Conservation (phyloP, 1,140 invertebrate species). For the Parasteatoda tepidariorum region DNA sequence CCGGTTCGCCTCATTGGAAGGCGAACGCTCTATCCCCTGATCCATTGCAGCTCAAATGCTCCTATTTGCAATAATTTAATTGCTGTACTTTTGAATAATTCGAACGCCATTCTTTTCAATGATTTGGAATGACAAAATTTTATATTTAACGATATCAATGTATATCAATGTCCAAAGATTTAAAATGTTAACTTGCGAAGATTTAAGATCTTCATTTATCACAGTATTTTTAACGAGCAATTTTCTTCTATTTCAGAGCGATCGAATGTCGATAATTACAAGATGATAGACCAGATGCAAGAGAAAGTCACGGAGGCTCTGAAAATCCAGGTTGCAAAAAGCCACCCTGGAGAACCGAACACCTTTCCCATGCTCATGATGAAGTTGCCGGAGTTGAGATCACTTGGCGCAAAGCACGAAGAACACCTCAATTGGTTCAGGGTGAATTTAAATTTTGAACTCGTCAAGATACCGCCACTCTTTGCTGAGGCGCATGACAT, state of each 20-base stretch:
- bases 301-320: conserved; percentile 88
- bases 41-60: no score
- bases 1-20: no score
- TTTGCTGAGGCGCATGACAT: conserved; percentile 99
- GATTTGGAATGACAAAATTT: no score
- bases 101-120: no score
- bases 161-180: no score
- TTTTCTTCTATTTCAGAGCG: conserved; percentile 61
- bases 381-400: conserved; percentile 82
- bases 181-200: no score
- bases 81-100: no score
- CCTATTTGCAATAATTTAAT: no score
- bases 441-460: conserved; percentile 86
- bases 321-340: conserved; percentile 77
- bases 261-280: conserved; percentile 82
- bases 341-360: conserved; percentile 73
- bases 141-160: no score
- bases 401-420: conserved; percentile 85
- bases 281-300: conserved; percentile 82
- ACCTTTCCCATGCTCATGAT: conserved; percentile 78
- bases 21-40: no score
- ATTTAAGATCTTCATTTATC: no score
- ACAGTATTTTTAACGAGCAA: neutral
- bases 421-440: conserved; percentile 92
- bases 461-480: conserved; percentile 83